A percentile compares a stretch with the other conserved stretches of the same genome.
phyloP scores from a whole-genome alignment of 2,888 invertebrate species.

The Mystacides longicornis region DNA sequence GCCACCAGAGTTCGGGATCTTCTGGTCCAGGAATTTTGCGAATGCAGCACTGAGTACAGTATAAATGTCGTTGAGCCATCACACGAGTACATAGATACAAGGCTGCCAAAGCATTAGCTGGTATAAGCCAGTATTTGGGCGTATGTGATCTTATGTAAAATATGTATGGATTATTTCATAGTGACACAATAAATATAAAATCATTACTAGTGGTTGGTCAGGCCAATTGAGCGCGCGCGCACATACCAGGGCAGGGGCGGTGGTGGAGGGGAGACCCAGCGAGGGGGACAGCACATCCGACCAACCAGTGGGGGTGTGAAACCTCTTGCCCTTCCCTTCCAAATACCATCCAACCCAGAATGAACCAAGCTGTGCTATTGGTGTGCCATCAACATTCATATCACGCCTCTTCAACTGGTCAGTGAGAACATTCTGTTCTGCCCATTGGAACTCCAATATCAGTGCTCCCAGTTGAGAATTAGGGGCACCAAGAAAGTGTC shows the following conservation, averaged over 20 bases:
- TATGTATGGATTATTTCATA: constrained; percentile 14
- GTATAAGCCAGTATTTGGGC: background rate
- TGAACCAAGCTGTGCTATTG: too few species aligned
- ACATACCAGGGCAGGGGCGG: constrained; percentile 22
- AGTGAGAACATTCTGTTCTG: too few species aligned
- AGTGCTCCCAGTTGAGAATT: too few species aligned
- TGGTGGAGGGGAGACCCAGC: constrained; percentile 24
- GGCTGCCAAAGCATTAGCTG: background rate
- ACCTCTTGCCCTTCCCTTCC: constrained; percentile 13
- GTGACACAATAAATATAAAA: constrained; percentile 27
- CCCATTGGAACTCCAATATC: too few species aligned
- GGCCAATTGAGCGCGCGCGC: background rate
- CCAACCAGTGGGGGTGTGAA: constrained; percentile 21
- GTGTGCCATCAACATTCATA: too few species aligned
- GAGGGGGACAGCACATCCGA: constrained; percentile 28
- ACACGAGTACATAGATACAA: background rate
- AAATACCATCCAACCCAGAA: background rate
- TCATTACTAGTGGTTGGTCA: constrained; percentile 23
- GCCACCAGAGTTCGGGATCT: too few species aligned
- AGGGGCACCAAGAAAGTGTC: too few species aligned
- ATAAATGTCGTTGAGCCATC: too few species aligned
- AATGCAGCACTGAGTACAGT: too few species aligned
- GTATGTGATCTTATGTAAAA: constrained; percentile 4
- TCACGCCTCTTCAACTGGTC: too few species aligned
- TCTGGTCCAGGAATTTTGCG: too few species aligned